Base-by-base conservation (phyloP, 2,888 invertebrate genomes). In the Stenodema calcarata region DNA sequence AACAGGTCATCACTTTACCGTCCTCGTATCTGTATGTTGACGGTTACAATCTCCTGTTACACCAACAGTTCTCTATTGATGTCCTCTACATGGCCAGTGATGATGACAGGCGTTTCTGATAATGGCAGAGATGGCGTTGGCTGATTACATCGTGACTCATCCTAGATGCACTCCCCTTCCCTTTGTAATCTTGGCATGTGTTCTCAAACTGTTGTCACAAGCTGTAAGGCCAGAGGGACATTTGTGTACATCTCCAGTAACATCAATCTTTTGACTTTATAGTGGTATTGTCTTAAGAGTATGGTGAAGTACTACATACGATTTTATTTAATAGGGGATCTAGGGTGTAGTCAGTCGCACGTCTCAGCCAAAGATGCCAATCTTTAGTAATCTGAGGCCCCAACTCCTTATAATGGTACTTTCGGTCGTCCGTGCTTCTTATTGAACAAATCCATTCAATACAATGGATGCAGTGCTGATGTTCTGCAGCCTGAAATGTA, bases 131-230 rank as follows among this genome's bases (percentile, higher is more conserved):
- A 18, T 23, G 42, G 27, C 18, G 23, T 27, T 41, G 16, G n/a
- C 73, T 78, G 78, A 27, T 27, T 44, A 12, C 42, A 41, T n/a
- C n/a, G n/a, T 23, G 78, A 78, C 14, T 76, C 76, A 12, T 42
- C 78, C 47, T 42, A 44, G 78, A 23, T 11, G 23, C 23, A 27
- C n/a, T 30, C 78, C 76, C 41, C 73, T 78, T 9, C 47, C 78
- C 78, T 78, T 44, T 44, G 78, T 78, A 78, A 78, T 78, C 78
- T 78, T 78, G 78, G 44, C 78, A 42, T 18, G 78, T 44, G 18
- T 27, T 18, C 47, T 44, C 27, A 23, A 78, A 44, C 18, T 4
- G 4, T 16, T n/a, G 23, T 23, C 41, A 42, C 42, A 35, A 42
- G 76, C 41, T 41, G 76, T 76, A 76, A 76, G 18, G 42, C 44